phyloP scores from a whole-genome alignment of 2,113 vertebrate genomes.

The Neoarius graeffei region DNA sequence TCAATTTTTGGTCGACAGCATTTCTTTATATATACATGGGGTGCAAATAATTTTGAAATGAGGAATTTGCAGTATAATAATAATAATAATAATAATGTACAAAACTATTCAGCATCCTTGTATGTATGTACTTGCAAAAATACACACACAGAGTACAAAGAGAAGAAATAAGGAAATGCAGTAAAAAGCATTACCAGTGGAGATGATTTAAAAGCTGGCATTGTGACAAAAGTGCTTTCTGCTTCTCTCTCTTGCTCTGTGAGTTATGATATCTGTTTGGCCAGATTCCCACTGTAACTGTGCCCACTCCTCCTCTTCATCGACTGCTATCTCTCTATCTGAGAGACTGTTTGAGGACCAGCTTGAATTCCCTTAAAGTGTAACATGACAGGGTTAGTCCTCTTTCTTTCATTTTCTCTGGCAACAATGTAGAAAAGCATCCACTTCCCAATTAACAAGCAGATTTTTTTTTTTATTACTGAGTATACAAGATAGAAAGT shows the following conservation, averaged over 20 bases:
- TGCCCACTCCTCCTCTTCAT: not conserved
- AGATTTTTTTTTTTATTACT: no score
- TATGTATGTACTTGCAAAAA: not conserved
- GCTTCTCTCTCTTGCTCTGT: slow-evolving; percentile 4
- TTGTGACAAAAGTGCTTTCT: slow-evolving; percentile 25
- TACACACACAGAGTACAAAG: not conserved
- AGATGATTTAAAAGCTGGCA: slow-evolving; percentile 11
- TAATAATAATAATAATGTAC: not conserved
- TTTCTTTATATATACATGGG: no score
- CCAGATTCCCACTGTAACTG: not conserved
- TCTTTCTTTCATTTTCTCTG: not conserved
- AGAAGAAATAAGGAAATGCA: not conserved
- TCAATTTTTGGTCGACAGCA: no score
- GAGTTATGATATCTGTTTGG: not conserved
- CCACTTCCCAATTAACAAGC: not conserved
- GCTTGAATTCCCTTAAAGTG: not conserved
- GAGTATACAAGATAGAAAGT: not conserved
- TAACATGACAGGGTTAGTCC: not conserved
- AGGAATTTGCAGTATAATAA: not conserved
- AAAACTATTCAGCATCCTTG: not conserved
- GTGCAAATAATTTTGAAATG: not conserved
- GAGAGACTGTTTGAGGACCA: not conserved
- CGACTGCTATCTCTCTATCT: slow-evolving; percentile 8
- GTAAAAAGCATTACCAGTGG: slow-evolving; percentile 13
- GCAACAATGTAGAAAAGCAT: not conserved